A percentile compares a stretch with the other conserved stretches of the same genome.
phyloP scores from a whole-genome alignment of 2,888 invertebrate genomes.

The Hoplodrina ambigua region DNA sequence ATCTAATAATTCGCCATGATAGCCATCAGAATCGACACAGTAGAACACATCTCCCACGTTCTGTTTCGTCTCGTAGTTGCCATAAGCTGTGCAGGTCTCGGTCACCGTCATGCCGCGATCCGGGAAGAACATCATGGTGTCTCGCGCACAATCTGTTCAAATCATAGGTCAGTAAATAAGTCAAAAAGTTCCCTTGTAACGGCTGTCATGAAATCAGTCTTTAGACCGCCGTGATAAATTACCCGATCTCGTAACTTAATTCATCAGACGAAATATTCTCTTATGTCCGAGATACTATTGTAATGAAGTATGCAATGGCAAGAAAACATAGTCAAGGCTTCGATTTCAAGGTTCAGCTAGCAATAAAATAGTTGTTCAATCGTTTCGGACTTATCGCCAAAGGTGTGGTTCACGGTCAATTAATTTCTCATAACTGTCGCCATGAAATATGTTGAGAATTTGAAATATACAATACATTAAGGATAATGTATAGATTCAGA shows the following conservation, averaged over 20 bases:
- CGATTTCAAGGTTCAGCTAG: conserved; percentile 63
- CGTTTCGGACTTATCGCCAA: conserved; percentile 64
- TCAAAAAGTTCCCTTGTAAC: conserved; percentile 17
- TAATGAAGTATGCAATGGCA: conserved; percentile 45
- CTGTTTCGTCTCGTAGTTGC: conserved; percentile 91
- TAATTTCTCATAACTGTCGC: conserved; percentile 55
- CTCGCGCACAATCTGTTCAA: conserved; percentile 91
- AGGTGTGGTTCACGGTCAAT: conserved; percentile 69
- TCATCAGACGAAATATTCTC: conserved; percentile 7
- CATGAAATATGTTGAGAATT: conserved; percentile 36
- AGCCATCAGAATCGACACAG: conserved; percentile 92
- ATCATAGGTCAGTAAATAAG: conserved; percentile 24
- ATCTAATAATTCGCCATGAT: conserved; percentile 71
- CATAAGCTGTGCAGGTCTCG: conserved; percentile 88
- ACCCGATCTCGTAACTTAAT: conserved; percentile 19
- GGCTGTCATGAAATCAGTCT: conserved; percentile 14
- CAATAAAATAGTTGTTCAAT: conserved; percentile 66
- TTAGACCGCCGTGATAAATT: conserved; percentile 13
- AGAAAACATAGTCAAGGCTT: conserved; percentile 61
- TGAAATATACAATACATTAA: conserved; percentile 3
- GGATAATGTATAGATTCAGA: conserved; percentile 6
- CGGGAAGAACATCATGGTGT: conserved; percentile 87
- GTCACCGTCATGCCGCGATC: conserved; percentile 85
- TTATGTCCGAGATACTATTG: conserved; percentile 8
- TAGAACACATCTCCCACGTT: conserved; percentile 86